These are phyloP conservation scores for Microcebus jonahi DNA, from an alignment of 2,113 vertebrate genomes.

Conservation along the genomic window DNA sequence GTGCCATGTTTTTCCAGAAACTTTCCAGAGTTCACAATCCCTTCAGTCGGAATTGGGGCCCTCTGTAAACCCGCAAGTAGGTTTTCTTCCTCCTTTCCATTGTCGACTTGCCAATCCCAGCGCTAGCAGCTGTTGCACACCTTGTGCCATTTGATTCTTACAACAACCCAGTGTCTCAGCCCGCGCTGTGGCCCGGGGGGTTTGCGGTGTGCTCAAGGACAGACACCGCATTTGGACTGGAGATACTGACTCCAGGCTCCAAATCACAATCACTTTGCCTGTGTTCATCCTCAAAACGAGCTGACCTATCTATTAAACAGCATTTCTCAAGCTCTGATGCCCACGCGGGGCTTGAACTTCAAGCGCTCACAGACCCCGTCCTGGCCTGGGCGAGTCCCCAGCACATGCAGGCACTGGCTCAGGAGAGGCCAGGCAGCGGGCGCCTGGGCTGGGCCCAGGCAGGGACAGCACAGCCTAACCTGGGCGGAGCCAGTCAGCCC, in stretches of 20 bases:
- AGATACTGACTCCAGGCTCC: neutral
- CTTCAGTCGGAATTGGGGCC: neutral
- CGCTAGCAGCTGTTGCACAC: neutral
- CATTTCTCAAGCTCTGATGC: neutral
- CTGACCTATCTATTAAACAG: neutral
- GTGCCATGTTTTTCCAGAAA: neutral
- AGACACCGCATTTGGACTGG: neutral
- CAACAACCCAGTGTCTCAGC: rapidly evolving
- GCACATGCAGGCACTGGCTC: neutral
- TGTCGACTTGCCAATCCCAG: neutral
- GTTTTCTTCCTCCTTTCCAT: neutral
- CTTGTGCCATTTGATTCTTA: neutral
- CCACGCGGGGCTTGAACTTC: too few relatives aligned
- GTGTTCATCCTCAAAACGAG: neutral
- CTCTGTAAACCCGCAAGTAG: neutral
- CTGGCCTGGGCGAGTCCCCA: neutral
- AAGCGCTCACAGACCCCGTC: neutral
- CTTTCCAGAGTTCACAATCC: neutral
- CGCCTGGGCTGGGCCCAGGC: neutral
- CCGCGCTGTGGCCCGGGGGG: neutral
- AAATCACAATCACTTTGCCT: neutral
- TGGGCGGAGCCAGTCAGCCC: neutral
- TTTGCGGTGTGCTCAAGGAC: neutral
- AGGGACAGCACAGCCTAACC: neutral
- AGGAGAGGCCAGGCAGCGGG: rapidly evolving